phyloP scores from a whole-genome alignment of 2,113 vertebrate genomes.

The Myxocyprinus asiaticus region DNA sequence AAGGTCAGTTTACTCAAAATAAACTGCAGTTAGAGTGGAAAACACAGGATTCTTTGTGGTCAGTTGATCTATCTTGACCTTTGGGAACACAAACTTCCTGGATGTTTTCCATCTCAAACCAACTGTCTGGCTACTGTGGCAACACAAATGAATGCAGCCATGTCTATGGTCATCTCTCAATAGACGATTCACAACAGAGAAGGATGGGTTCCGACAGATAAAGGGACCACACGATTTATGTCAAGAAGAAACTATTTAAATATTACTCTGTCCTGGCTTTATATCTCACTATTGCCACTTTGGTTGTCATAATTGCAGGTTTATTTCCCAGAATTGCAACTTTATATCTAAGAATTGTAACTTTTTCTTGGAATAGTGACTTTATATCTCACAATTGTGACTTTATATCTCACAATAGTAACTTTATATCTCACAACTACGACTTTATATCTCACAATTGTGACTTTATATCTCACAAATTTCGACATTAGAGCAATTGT shows the following conservation, averaged over 20 bases:
- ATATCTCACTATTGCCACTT: too few species aligned
- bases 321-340: too few species aligned
- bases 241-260: not conserved
- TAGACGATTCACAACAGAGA: constrained; percentile 9
- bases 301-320: too few species aligned
- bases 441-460: too few species aligned
- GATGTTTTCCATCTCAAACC: constrained; percentile 21
- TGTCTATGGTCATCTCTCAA: constrained; percentile 8
- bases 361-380: too few species aligned
- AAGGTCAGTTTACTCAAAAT: constrained; percentile 25
- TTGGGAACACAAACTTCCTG: constrained; percentile 21
- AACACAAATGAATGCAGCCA: constrained; percentile 26
- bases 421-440: too few species aligned
- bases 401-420: too few species aligned
- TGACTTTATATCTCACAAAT: too few species aligned
- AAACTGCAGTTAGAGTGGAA: not conserved
- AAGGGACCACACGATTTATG: not conserved
- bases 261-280: not conserved
- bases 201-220: not conserved
- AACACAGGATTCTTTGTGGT: constrained; percentile 33
- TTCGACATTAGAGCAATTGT: too few species aligned
- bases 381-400: too few species aligned
- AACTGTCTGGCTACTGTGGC: constrained; percentile 27
- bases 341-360: too few species aligned
- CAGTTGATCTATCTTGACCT: constrained; percentile 33